Conservation (phyloP, 2,797 vertebrate genomes). For the Salarias fasciatus region DNA sequence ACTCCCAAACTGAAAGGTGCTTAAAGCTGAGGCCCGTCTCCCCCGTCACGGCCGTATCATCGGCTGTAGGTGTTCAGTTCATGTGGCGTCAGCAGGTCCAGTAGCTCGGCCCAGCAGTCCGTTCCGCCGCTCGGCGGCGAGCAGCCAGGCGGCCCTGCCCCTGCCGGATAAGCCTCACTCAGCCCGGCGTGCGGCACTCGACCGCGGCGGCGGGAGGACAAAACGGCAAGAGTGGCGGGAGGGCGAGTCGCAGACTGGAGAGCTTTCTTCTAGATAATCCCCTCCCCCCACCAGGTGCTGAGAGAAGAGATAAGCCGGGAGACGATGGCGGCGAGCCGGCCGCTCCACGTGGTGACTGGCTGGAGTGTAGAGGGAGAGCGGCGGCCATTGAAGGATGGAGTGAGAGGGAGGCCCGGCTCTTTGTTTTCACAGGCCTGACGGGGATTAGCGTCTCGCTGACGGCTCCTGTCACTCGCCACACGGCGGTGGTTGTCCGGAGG, state of each 20-base stretch:
- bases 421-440: slow-evolving; percentile 77
- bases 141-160: too few species aligned
- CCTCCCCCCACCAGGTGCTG: slow-evolving; percentile 75
- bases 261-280: slow-evolving; percentile 77
- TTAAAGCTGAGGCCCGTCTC: too few species aligned
- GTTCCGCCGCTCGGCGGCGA: too few species aligned
- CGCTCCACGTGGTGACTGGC: slow-evolving; percentile 55
- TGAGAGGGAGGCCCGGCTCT: slow-evolving; percentile 55
- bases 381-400: slow-evolving; percentile 60
- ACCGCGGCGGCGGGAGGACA: slow-evolving; percentile 64
- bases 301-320: slow-evolving; percentile 76
- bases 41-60: too few species aligned
- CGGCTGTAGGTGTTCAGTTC: too few species aligned
- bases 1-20: too few species aligned
- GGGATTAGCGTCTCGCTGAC: slow-evolving; percentile 79
- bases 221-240: slow-evolving; percentile 69
- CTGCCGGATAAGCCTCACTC: slow-evolving; percentile 67
- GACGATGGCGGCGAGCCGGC: slow-evolving; percentile 59
- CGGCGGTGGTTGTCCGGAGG: slow-evolving; percentile 42
- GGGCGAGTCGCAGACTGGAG: slow-evolving; percentile 60
- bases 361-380: slow-evolving; percentile 20
- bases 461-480: slow-evolving; percentile 75
- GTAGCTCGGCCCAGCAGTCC: slow-evolving; percentile 57
- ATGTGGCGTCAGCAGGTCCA: slow-evolving; percentile 44
- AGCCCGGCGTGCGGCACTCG: slow-evolving; percentile 61